Evolutionary conservation across 2,888 invertebrate species (phyloP).

Genomic region (Notodonta dromedarius): DNA sequence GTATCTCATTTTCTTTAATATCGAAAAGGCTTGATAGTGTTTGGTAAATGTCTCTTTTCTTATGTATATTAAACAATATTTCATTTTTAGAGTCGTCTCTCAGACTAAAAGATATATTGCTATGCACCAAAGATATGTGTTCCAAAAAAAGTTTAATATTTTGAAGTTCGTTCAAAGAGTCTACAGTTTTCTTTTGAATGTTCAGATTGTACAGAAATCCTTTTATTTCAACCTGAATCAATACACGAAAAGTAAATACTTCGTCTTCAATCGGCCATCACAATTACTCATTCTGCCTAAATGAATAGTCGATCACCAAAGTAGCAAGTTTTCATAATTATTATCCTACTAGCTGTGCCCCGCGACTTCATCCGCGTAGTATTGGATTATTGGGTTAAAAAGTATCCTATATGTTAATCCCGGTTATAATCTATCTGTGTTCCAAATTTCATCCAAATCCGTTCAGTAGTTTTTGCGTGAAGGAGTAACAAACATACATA

Average conservation of each 20-base stretch:
- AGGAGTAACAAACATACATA: too few relatives aligned
- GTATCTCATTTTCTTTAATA: conserved; percentile 61
- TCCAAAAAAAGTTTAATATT: conserved; percentile 84
- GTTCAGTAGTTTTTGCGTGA: too few relatives aligned
- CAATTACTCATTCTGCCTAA: too few relatives aligned
- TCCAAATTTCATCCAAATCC: too few relatives aligned
- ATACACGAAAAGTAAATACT: background rate
- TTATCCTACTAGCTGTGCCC: too few relatives aligned
- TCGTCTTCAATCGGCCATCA: too few relatives aligned
- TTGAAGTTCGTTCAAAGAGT: conserved; percentile 82
- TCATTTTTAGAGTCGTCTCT: conserved; percentile 86
- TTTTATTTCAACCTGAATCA: conserved; percentile 82
- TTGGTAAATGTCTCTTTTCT: conserved; percentile 80
- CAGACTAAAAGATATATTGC: conserved; percentile 86
- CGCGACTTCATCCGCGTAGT: too few relatives aligned
- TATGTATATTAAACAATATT: conserved; percentile 84
- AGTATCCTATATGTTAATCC: too few relatives aligned
- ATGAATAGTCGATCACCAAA: too few relatives aligned
- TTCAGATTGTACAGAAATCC: conserved; percentile 86
- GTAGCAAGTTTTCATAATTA: too few relatives aligned
- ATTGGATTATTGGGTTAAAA: too few relatives aligned
- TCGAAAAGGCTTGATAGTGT: conserved; percentile 70
- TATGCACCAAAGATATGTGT: conserved; percentile 86
- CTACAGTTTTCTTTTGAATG: conserved; percentile 84
- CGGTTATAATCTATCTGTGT: too few relatives aligned